phyloP scores from a whole-genome alignment of 2,113 vertebrate genomes.

The Heterotilapia buettikoferi region DNA sequence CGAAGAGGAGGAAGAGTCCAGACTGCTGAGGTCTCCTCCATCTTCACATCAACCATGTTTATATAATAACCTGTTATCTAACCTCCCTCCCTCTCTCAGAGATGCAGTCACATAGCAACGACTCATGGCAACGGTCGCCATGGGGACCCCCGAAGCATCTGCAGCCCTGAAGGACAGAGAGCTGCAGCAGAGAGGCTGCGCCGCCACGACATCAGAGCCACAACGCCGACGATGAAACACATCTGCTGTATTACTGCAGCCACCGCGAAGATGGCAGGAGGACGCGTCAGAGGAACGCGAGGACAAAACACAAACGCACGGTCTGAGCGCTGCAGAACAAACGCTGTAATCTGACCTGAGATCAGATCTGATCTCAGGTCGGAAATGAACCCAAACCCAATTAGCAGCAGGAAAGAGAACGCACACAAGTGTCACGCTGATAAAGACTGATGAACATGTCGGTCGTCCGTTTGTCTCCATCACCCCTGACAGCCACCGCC shows the following conservation, averaged over 20 bases:
- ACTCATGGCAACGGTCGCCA: conserved; percentile 51
- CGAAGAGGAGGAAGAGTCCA: background rate
- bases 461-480: background rate
- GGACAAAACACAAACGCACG: background rate
- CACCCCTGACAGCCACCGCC: background rate
- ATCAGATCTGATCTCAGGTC: background rate
- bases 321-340: background rate
- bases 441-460: rapidly evolving
- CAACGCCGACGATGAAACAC: rapidly evolving
- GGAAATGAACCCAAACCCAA: background rate
- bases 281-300: background rate
- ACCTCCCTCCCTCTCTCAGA: background rate
- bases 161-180: conserved; percentile 25
- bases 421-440: background rate
- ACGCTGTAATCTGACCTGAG: background rate
- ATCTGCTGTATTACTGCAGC: background rate
- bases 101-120: conserved; percentile 43
- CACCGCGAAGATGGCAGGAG: background rate
- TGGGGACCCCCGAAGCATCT: conserved; percentile 35
- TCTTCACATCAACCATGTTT: conserved; percentile 10
- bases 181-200: background rate
- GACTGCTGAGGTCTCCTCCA: background rate
- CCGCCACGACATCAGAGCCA: background rate
- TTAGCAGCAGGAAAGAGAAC: background rate
- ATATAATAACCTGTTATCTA: conserved; percentile 41